Evolutionary conservation across 1,140 invertebrate species (phyloP).

Genomic region (Ostrea edulis): DNA sequence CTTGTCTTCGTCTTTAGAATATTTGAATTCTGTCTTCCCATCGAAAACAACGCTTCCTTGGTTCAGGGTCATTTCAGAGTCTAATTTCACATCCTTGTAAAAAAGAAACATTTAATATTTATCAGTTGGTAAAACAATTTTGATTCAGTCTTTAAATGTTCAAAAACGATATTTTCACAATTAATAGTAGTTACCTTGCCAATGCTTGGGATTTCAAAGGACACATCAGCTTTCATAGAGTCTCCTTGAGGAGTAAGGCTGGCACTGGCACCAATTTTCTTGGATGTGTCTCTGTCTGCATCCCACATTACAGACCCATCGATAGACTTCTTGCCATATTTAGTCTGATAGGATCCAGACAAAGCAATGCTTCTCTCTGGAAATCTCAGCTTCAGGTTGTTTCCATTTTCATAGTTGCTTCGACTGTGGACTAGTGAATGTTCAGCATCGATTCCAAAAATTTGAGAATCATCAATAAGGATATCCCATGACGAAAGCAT

Average conservation of each 20-base stretch:
- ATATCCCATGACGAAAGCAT: slow-evolving; percentile 40
- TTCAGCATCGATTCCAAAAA: slow-evolving; percentile 47
- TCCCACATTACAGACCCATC: slow-evolving; percentile 64
- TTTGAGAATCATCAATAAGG: slow-evolving; percentile 34
- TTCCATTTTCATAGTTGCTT: slow-evolving; percentile 6
- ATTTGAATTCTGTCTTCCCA: slow-evolving; percentile 72
- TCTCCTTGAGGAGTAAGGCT: slow-evolving; percentile 56
- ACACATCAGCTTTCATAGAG: slow-evolving; percentile 61
- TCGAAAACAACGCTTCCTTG: slow-evolving; percentile 62
- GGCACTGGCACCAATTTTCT: slow-evolving; percentile 64
- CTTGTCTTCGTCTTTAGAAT: slow-evolving; percentile 69
- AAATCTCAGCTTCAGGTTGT: slow-evolving; percentile 50
- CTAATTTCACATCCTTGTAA: slow-evolving; percentile 58
- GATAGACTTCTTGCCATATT: slow-evolving; percentile 39
- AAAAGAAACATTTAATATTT: not conserved
- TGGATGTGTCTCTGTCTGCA: slow-evolving; percentile 66
- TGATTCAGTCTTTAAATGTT: not conserved
- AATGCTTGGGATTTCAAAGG: slow-evolving; percentile 65
- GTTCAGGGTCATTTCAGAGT: slow-evolving; percentile 61
- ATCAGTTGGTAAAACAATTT: not conserved
- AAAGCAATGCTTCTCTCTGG: slow-evolving; percentile 64
- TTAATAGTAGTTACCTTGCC: slow-evolving; percentile 59
- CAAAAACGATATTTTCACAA: not conserved
- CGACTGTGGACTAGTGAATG: not conserved
- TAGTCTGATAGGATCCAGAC: slow-evolving; percentile 39